Base-by-base conservation (phyloP, 2,113 vertebrate genomes). In the Pygoscelis adeliae region DNA sequence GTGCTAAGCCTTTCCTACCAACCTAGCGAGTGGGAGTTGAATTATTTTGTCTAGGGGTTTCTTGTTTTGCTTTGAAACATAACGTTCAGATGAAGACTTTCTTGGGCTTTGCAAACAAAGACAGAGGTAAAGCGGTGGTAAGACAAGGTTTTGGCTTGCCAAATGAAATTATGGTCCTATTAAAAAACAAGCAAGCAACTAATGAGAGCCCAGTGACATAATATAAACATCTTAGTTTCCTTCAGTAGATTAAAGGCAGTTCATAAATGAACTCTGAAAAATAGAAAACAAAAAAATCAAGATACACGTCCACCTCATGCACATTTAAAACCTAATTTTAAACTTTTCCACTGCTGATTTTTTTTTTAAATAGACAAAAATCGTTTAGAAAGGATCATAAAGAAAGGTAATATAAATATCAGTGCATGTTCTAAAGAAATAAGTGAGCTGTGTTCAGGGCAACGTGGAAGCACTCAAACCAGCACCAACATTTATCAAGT, bases 211-310 rank as follows among this genome's bases (percentile, higher is more conserved):
- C 52, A 63, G 53, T 90, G 76, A 95, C 93, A 94, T 81, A 81
- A 94, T 87, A 87, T 76, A 97, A 93, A 95, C 36, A 72, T 82
- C 61, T 90, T 49, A 3, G 49, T 83, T 95, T 89, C 72, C 71
- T 95, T 74, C 49, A 78, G 69, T 11, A 95, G 94, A 96, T 92
- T 91, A 97, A 97, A 97, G 80, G 83, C 70, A 76, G n/a, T 87
- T 95, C 81, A 77, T 59, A 95, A 90, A 78, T 44, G 89, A 95
- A 72, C 69, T 59, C 74, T 72, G 73, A 92, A 94, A 93, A 94
- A 92, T 0, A 85, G 66, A 79, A 82, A 42, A 59, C 32, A 83
- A 49, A 72, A 85, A 62, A 30, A 74, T 59, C 85, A 70, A 58
- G 79, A 73, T 52, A 95, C 80, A 92, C 79, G 66, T 94, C 76